Evolutionary conservation across 2,888 invertebrate species (phyloP).

Genomic region (Pandemis corylana): DNA sequence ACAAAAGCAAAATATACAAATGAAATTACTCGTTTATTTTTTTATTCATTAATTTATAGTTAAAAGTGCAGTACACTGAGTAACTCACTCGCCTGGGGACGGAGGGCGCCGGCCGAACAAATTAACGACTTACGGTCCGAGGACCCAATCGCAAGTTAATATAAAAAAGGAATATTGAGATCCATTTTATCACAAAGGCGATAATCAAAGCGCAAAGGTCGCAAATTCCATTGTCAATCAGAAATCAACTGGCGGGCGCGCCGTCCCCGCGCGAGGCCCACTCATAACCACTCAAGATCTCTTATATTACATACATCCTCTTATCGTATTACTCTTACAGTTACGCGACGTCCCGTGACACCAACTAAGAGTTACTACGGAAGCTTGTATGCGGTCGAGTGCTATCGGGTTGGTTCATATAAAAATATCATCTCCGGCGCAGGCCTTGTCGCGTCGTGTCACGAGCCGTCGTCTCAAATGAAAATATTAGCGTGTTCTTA

Average conservation of each 20-base stretch:
- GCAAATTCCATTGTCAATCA: slow-evolving; percentile 58
- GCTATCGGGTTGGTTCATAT: slow-evolving; percentile 48
- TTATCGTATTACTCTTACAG: slow-evolving; percentile 48
- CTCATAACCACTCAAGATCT: slow-evolving; percentile 57
- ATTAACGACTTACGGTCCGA: slow-evolving; percentile 16
- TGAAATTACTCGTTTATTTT: slow-evolving; percentile 62
- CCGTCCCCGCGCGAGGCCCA: slow-evolving; percentile 70
- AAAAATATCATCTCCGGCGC: slow-evolving; percentile 55
- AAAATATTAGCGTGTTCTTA: slow-evolving; percentile 70
- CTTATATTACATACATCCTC: slow-evolving; percentile 56
- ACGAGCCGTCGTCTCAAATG: slow-evolving; percentile 56
- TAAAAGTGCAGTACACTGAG: slow-evolving; percentile 76
- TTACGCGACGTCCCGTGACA: slow-evolving; percentile 49
- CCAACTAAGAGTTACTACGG: slow-evolving; percentile 44
- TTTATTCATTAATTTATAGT: slow-evolving; percentile 80
- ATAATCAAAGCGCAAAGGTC: slow-evolving; percentile 55
- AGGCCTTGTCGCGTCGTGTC: slow-evolving; percentile 50
- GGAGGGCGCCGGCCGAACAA: slow-evolving; percentile 32
- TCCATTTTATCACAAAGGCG: slow-evolving; percentile 71
- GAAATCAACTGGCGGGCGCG: slow-evolving; percentile 44
- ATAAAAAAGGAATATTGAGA: slow-evolving; percentile 68
- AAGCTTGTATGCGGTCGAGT: slow-evolving; percentile 46
- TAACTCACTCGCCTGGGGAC: slow-evolving; percentile 73
- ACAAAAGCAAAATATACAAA: slow-evolving; percentile 51
- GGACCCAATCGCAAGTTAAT: slow-evolving; percentile 48